phyloP scores from a whole-genome alignment of 2,797 vertebrate species.

The Oreortyx pictus region DNA sequence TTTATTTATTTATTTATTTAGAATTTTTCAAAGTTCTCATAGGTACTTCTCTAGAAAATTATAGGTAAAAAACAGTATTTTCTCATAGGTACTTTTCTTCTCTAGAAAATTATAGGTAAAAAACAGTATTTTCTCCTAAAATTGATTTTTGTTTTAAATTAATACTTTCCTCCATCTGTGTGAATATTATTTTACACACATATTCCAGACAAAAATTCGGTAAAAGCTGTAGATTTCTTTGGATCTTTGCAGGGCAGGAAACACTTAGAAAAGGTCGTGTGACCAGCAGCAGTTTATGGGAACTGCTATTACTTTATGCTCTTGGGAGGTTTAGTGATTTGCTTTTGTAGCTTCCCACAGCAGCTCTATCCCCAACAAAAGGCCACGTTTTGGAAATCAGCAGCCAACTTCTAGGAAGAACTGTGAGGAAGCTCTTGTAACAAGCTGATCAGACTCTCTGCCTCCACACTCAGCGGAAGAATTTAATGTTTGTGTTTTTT shows the following conservation, averaged over 20 bases:
- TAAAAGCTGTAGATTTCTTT: not conserved
- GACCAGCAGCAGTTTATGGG: not conserved
- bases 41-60: not conserved
- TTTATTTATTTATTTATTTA: not conserved
- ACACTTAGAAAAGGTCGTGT: not conserved
- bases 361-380: rapidly evolving
- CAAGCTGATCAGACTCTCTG: not conserved
- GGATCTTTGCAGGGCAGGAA: not conserved
- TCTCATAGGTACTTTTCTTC: not conserved
- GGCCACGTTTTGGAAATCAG: not conserved
- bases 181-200: not conserved
- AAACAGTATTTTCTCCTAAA: not conserved
- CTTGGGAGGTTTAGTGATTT: not conserved
- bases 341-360: not conserved
- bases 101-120: not conserved
- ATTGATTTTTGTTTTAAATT: not conserved
- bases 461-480: not conserved
- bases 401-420: not conserved
- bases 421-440: rapidly evolving
- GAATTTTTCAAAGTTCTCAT: not conserved
- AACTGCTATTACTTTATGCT: not conserved
- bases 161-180: not conserved
- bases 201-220: not conserved
- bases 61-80: not conserved
- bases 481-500: not conserved